Conservation (phyloP, 2,888 invertebrate genomes). For the Cristatella mucedo region DNA sequence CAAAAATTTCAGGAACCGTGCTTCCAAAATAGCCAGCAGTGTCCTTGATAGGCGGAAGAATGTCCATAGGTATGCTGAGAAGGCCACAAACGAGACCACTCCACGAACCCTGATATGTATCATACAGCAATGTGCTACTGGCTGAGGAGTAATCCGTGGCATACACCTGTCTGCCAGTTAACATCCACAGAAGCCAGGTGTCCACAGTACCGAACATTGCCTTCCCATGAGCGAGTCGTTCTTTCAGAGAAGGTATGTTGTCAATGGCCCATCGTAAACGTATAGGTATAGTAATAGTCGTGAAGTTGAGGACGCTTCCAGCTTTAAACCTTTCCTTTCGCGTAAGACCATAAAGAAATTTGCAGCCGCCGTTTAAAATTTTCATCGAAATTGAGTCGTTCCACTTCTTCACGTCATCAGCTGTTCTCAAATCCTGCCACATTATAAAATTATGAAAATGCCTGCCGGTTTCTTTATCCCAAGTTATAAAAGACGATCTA, state of each 20-base stretch:
- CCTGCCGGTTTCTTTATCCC: constrained; percentile 57
- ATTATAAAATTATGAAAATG: constrained; percentile 70
- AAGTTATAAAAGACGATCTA: constrained; percentile 63
- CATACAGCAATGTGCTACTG: constrained; percentile 75
- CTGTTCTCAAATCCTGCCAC: constrained; percentile 73
- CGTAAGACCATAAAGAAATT: constrained; percentile 56
- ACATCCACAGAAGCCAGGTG: constrained; percentile 75
- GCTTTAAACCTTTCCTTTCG: constrained; percentile 64
- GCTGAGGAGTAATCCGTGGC: constrained; percentile 78
- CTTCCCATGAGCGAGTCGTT: constrained; percentile 47
- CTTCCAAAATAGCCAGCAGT: constrained; percentile 58
- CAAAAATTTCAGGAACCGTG: constrained; percentile 53
- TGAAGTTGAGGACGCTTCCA: constrained; percentile 65
- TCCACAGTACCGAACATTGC: constrained; percentile 60
- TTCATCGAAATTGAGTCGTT: constrained; percentile 57
- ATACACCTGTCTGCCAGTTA: constrained; percentile 50
- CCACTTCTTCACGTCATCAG: constrained; percentile 56
- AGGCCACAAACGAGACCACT: constrained; percentile 53
- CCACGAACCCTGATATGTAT: constrained; percentile 78
- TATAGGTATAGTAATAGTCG: constrained; percentile 58
- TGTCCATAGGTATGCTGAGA: constrained; percentile 53
- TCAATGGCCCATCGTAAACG: constrained; percentile 1
- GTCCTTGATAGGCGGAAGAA: constrained; percentile 65
- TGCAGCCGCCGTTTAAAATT: constrained; percentile 49
- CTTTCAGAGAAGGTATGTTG: constrained; percentile 24